Conservation (phyloP, 2,797 vertebrate species). For the Passerculus sandwichensis region DNA sequence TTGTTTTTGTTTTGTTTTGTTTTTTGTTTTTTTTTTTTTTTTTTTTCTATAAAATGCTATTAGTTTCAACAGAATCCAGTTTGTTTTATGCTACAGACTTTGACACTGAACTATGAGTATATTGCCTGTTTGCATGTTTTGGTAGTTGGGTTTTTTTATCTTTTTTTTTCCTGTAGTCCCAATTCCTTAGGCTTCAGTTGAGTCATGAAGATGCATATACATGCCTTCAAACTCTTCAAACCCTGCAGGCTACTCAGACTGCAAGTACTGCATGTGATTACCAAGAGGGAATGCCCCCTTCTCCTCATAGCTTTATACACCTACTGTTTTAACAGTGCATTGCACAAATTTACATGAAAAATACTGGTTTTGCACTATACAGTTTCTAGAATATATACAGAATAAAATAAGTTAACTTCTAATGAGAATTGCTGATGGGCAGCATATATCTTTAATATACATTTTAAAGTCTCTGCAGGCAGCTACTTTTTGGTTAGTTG, state of each 20-base stretch:
- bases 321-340: slow-evolving; percentile 92
- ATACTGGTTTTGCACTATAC: slow-evolving; percentile 98
- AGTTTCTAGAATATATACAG: slow-evolving; percentile 99
- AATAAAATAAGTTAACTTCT: slow-evolving; percentile 99
- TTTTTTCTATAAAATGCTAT: slow-evolving; percentile 71
- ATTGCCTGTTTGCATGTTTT: slow-evolving; percentile 73
- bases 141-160: slow-evolving; percentile 60
- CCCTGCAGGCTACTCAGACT: slow-evolving; percentile 50
- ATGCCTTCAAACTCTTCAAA: slow-evolving; percentile 46
- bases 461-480: slow-evolving; percentile 95
- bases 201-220: slow-evolving; percentile 54
- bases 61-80: slow-evolving; percentile 75
- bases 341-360: slow-evolving; percentile 96
- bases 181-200: slow-evolving; percentile 46
- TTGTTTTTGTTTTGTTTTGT: no score
- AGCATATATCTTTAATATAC: slow-evolving; percentile 87
- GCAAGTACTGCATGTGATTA: slow-evolving; percentile 54
- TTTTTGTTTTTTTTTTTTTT: background rate
- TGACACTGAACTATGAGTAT: slow-evolving; percentile 55
- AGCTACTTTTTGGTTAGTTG: slow-evolving; percentile 99
- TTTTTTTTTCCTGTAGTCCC: slow-evolving; percentile 42
- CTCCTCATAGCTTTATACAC: slow-evolving; percentile 86
- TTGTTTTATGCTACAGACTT: slow-evolving; percentile 71
- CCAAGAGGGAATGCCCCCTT: slow-evolving; percentile 64
- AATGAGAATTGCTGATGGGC: slow-evolving; percentile 89